A percentile compares a stretch with the other conserved stretches of the same genome.
These are phyloP conservation scores for Pagrus major DNA, from an alignment of 2,113 vertebrate species.

Conservation along the genomic window DNA sequence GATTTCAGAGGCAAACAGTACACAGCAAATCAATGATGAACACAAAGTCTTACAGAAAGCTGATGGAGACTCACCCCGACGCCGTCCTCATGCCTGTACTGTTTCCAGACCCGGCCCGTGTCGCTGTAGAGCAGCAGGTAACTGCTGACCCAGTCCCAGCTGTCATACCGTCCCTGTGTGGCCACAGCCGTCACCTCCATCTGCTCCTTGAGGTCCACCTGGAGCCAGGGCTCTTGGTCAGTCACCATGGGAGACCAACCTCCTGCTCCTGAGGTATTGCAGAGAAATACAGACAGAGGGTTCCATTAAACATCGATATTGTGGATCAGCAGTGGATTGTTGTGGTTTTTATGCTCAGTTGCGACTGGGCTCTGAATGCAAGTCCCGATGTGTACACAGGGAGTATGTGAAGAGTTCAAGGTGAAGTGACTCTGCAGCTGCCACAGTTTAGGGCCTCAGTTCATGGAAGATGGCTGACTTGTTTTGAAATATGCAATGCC, in stretches of 20 bases:
- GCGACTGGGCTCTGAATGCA: constrained; percentile 4
- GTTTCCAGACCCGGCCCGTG: constrained; percentile 92
- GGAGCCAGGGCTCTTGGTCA: constrained; percentile 93
- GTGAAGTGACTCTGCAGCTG: constrained; percentile 2
- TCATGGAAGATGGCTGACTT: neutral
- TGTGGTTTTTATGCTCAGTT: constrained; percentile 22
- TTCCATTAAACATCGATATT: constrained; percentile 7
- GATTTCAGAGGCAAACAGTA: neutral
- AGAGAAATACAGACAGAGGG: neutral
- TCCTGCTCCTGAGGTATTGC: constrained; percentile 87
- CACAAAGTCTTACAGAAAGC: neutral
- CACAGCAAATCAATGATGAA: neutral
- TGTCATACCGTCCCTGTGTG: constrained; percentile 93
- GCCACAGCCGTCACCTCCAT: constrained; percentile 93
- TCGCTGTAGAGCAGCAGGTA: constrained; percentile 95
- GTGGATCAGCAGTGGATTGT: neutral
- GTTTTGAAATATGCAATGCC: neutral
- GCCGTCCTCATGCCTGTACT: constrained; percentile 90
- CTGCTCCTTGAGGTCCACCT: constrained; percentile 93
- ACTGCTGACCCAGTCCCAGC: constrained; percentile 95
- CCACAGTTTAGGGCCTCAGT: neutral
- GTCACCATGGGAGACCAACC: constrained; percentile 94
- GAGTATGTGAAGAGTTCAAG: constrained; percentile 15
- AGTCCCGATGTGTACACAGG: neutral
- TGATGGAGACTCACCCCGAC: constrained; percentile 77